Conservation (phyloP, 2,888 invertebrate genomes). For the Leucophenga montana region DNA sequence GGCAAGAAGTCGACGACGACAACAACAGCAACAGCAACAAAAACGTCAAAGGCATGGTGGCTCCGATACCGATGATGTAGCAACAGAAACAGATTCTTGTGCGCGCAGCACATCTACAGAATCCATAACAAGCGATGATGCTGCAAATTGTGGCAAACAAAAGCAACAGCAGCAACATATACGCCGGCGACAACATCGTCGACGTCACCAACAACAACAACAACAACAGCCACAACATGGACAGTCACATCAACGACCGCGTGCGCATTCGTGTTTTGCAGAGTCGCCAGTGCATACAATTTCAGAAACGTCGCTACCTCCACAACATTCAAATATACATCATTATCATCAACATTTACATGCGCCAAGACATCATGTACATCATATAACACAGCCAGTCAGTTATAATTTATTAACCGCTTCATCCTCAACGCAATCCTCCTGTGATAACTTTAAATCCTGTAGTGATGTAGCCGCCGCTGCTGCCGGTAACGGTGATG, state of each 20-base stretch:
- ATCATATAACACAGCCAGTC: constrained; percentile 48
- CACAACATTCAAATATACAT: constrained; percentile 31
- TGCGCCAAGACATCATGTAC: constrained; percentile 45
- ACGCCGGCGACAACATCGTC: constrained; percentile 34
- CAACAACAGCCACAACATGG: constrained; percentile 12
- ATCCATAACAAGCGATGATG: constrained; percentile 46
- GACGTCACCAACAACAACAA: constrained; percentile 17
- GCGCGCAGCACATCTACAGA: background rate
- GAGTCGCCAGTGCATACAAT: constrained; percentile 35
- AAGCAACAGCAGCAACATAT: constrained; percentile 22
- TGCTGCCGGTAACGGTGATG: constrained; percentile 40
- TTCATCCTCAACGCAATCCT: constrained; percentile 64
- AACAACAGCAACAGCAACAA: constrained; percentile 7
- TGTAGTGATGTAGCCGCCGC: constrained; percentile 44
- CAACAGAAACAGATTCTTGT: constrained; percentile 9
- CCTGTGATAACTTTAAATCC: constrained; percentile 65
- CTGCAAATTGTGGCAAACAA: constrained; percentile 36
- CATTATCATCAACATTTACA: constrained; percentile 40
- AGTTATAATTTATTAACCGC: constrained; percentile 50
- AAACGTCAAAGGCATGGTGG: constrained; percentile 25
- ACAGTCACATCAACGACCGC: constrained; percentile 46
- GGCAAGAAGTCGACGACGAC: constrained; percentile 15
- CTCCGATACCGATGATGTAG: constrained; percentile 38
- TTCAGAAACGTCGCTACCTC: background rate
- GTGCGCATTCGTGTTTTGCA: constrained; percentile 66